Evolutionary conservation across 2,888 invertebrate genomes (phyloP), one percentile per base, ranked within the genome.

Genomic region (Acheta domesticus): DNA sequence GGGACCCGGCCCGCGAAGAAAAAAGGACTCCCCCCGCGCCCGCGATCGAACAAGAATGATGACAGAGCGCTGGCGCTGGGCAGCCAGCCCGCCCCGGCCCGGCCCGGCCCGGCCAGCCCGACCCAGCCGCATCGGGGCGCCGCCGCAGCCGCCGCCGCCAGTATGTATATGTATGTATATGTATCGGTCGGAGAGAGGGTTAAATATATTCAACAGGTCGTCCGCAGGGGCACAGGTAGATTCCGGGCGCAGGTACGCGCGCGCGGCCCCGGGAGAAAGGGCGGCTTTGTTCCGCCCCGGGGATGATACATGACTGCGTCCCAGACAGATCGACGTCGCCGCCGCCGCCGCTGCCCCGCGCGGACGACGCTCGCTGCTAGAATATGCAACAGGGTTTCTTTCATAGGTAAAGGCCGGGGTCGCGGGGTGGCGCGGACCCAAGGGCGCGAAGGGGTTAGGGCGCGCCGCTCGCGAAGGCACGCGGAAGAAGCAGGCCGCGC

Each of bases 361-460:
- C 36, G 36, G 36, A 8, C 36, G 36, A 8, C 36, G 36, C 36
- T 36, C 36, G 36, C 36, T 36, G 62, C n/a, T 62, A 62, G 62
- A 62, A 62, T 62, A 62, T 62, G 62, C 62, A 62, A 62, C 62
- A 62, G 62, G 62, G 62, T 62, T 62, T 62, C 62, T 62, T 62
- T 62, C 62, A 62, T 62, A 62, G 62, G 62, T 11, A 62, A 62
- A 62, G n/a, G n/a, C 62, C 62, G 14, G 14, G 62, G 62, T 12
- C 16, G 62, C 16, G 16, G 62, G 16, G 62, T 62, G 12, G 62
- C 11, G 62, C 16, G 14, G 62, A n/a, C 36, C 62, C 16, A 12
- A 36, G 36, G 62, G 62, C 62, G n/a, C 16, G 62, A 62, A 62
- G 62, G 62, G 62, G 14, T 62, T 19, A 62, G 62, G 62, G 62